A percentile compares a stretch with the other conserved stretches of the same genome.
These are phyloP conservation scores for Maconellicoccus hirsutus DNA, from an alignment of 1,140 invertebrate species.

Conservation along the genomic window DNA sequence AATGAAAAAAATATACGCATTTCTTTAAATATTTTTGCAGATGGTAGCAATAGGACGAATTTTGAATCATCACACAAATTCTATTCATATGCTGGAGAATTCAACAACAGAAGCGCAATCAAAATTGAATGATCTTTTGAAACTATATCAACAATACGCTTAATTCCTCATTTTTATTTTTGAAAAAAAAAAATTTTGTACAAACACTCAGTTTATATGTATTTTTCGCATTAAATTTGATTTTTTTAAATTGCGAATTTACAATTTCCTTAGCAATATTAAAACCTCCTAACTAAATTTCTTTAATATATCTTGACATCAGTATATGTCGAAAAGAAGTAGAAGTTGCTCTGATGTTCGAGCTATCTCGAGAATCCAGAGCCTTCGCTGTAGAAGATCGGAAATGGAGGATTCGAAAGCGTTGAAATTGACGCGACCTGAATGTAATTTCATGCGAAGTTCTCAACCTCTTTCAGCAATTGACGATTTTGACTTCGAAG, in stretches of 20 bases:
- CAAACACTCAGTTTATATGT: too few species aligned
- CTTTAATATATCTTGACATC: not conserved
- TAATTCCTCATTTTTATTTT: not conserved
- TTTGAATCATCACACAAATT: constrained; percentile 2
- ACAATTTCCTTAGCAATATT: not conserved
- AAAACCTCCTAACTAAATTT: not conserved
- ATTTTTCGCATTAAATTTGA: not conserved
- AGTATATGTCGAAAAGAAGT: not conserved
- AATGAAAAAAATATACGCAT: not conserved
- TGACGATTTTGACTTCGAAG: not conserved
- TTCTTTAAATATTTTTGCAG: not conserved
- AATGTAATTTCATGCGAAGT: not conserved
- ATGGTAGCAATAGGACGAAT: constrained; percentile 10
- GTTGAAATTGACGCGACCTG: too few species aligned
- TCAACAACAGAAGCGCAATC: not conserved
- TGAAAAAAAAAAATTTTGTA: too few species aligned
- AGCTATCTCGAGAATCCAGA: not conserved
- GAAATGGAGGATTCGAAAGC: not conserved
- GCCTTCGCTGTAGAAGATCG: not conserved
- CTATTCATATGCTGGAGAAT: constrained; percentile 13
- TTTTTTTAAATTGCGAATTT: not conserved
- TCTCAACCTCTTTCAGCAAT: not conserved
- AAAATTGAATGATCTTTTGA: constrained; percentile 3
- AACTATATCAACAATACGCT: constrained; percentile 16
- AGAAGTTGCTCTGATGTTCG: constrained; percentile 7